A percentile compares a stretch with the other conserved stretches of the same genome.
These are phyloP conservation scores for Stylophora pistillata DNA, from an alignment of 64 coral and sea anemone species.

Conservation along the genomic window DNA sequence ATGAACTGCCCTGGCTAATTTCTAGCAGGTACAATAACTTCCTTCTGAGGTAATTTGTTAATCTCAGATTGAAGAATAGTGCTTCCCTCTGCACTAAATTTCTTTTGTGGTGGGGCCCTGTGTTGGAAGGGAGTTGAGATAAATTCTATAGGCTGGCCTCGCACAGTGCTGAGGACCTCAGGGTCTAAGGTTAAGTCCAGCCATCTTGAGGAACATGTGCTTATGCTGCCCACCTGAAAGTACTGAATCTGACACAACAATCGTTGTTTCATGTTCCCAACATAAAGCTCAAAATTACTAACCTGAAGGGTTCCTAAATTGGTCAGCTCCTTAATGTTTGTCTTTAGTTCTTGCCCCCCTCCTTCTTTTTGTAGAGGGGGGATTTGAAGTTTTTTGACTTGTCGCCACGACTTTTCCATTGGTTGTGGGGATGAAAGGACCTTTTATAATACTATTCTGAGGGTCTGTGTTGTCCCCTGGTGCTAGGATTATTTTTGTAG, in stretches of 20 bases:
- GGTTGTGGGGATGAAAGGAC: not conserved
- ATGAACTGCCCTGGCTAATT: not conserved
- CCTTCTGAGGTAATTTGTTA: conserved; percentile 48
- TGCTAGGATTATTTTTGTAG: not conserved
- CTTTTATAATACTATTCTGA: conserved; percentile 37
- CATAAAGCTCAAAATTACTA: conserved; percentile 18
- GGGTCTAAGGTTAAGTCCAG: conserved; percentile 21
- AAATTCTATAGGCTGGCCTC: conserved; percentile 6
- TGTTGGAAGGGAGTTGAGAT: not conserved
- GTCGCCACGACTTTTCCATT: not conserved
- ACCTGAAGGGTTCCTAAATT: conserved; percentile 4
- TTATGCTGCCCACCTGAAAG: conserved; percentile 39
- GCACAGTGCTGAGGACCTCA: conserved; percentile 35
- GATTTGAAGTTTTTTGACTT: conserved; percentile 12
- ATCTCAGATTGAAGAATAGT: conserved; percentile 40
- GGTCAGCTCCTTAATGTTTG: not conserved
- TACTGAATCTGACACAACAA: conserved; percentile 4
- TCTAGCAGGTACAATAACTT: not conserved
- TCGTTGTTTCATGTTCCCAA: conserved; percentile 1
- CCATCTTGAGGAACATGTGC: conserved; percentile 12
- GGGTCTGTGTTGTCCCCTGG: not conserved
- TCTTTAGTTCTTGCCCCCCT: not conserved
- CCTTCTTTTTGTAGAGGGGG: conserved; percentile 33
- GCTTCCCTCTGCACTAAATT: conserved; percentile 35
- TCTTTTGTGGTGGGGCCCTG: not conserved